Evolutionary conservation across 1,140 invertebrate species (phyloP), one percentile per base, ranked within the genome.

Genomic region (Ganaspis sp.): DNA sequence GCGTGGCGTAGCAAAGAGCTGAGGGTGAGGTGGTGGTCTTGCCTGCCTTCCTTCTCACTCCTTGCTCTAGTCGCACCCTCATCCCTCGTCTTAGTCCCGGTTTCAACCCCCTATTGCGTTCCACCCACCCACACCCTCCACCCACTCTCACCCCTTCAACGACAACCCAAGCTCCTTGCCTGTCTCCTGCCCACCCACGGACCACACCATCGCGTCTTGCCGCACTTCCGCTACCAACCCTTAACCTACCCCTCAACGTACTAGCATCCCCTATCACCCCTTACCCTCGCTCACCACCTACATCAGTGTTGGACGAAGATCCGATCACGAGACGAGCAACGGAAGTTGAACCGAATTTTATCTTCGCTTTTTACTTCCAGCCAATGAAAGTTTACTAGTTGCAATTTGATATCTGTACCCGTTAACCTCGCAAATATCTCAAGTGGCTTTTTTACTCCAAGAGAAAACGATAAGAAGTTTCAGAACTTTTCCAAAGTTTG

Each of bases 1-100:
- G 86, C 87, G 86, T 89, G 87, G 87, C 89, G 86, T 87, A 87
- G 88, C 87, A 88, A 90, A 90, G 89, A 83, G 85, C 83, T 87
- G 84, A 84, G 86, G 88, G 87, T 90, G 88, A 87, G 87, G 85
- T 64, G 58, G 58, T 64, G 58, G 58, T 64, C 58, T 64, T 64
- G 58, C 58, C 26, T 64, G 23, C 21, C 58, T 64, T 64, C 58
- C 58, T 17, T 64, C 54, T 64, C 53, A 58, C 54, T 58, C 12
- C 58, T 64, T 12, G 23, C 26, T 29, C 54, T 58, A 26, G 21
- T 58, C 54, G 19, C 54, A 58, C 54, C 12, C 54, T 58, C 54
- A 58, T 0, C 54, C 23, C 21, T 26, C 21, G 23, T 64, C 58
- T 64, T 64, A 64, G 58, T 34, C 58, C 58, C 58, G 58, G 58